Base-by-base conservation (phyloP, 2,113 vertebrate species). In the Okapia johnstoni region DNA sequence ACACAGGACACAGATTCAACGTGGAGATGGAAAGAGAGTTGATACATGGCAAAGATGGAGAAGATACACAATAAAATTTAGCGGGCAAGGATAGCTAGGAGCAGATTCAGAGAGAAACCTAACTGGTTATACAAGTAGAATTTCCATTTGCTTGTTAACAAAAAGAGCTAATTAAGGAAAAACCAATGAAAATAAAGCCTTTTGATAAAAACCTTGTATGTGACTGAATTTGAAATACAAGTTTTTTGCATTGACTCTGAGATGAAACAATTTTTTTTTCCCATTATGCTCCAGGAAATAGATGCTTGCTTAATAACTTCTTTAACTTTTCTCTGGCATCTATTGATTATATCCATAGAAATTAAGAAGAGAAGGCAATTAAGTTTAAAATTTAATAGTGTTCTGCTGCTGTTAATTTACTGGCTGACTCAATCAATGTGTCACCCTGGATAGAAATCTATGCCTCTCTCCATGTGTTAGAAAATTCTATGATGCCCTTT, bases 321-420 rank as follows among this genome's bases (percentile, higher is more conserved):
- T 98, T 98, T 97, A 98, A 98, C 99, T 98, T 99, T 99, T 98
- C 94, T 98, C 96, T 98, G 98, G 98, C 97, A 98, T 97, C 98
- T 98, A 99, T 99, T 98, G 98, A 99, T 99, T 98, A 98, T 97
- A 98, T 98, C 98, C 98, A 98, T 98, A 98, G 98, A 98, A 99
- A 99, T 99, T 99, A 99, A 99, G 98, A 99, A 98, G 96, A 98
- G 98, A 99, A 99, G 98, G 98, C 98, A 99, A 99, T 99, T 99
- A 99, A 98, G 98, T 99, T 99, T 98, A 98, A 99, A 99, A 99
- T 99, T 98, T 99, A 98, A 98, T 98, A 98, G 97, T 98, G 94
- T 98, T 99, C 98, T 98, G 94, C 97, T 98, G 98, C 95, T 98
- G 98, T 98, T 99, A 99, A 99, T 99, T 99, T 99, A 99, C 98